These are phyloP conservation scores for Vultur gryphus DNA, from an alignment of 2,797 vertebrate species.

Conservation along the genomic window DNA sequence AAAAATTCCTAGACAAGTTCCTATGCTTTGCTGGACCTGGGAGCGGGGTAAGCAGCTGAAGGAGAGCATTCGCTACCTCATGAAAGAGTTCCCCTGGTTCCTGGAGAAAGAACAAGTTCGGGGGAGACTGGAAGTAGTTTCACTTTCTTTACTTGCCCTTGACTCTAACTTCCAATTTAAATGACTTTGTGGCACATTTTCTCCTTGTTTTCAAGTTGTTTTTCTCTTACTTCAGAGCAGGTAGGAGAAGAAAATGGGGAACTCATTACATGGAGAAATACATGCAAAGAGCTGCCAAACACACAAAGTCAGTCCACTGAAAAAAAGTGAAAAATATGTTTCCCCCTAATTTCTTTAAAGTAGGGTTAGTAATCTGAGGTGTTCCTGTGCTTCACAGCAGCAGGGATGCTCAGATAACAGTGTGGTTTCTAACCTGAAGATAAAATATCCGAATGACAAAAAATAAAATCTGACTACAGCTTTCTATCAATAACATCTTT, in stretches of 20 bases:
- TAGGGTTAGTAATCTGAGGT: neutral
- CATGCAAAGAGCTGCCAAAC: neutral
- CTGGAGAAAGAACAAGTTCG: neutral
- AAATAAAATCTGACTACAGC: neutral
- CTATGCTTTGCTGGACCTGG: neutral
- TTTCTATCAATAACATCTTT: neutral
- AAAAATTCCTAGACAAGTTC: neutral
- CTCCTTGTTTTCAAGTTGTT: neutral
- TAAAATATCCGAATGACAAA: neutral
- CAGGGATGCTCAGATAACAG: neutral
- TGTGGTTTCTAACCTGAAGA: neutral
- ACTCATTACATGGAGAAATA: neutral
- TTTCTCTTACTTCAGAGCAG: neutral
- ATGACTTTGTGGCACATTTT: neutral
- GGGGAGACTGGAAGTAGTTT: neutral
- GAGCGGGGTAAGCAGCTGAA: neutral
- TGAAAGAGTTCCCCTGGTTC: neutral
- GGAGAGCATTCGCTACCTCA: rapidly evolving
- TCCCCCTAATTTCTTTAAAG: neutral
- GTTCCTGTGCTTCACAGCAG: neutral
- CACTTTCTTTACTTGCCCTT: neutral
- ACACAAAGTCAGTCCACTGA: neutral
- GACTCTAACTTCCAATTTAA: neutral
- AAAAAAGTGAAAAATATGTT: neutral
- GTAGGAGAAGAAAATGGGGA: neutral